A percentile compares a stretch with the other conserved stretches of the same genome.
These are phyloP conservation scores for Craniophora ligustri DNA, from an alignment of 2,888 invertebrate species.

Conservation along the genomic window DNA sequence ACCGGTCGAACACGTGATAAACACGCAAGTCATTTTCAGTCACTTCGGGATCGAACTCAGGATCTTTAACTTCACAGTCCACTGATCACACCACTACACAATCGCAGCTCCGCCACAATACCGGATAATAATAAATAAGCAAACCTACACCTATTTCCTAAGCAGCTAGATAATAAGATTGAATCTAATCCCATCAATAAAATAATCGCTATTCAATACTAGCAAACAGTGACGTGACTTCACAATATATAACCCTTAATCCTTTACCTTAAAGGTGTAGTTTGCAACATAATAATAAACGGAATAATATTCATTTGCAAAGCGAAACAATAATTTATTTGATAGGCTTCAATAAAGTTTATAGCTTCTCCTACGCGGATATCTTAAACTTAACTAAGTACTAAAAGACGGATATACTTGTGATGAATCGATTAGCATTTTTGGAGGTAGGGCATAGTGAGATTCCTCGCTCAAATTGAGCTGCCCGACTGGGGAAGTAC, in stretches of 20 bases:
- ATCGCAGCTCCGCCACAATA: no score
- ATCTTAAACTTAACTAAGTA: conserved; percentile 15
- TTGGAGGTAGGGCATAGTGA: no score
- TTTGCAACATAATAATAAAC: conserved; percentile 42
- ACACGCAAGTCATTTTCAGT: no score
- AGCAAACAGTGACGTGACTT: conserved; percentile 19
- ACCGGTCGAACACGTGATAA: no score
- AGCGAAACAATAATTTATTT: conserved; percentile 23
- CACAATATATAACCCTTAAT: conserved; percentile 35
- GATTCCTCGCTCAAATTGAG: no score
- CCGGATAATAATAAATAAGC: neutral
- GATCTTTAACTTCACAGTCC: no score
- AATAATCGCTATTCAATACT: conserved; percentile 34
- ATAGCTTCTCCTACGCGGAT: conserved; percentile 19
- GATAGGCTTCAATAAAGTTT: conserved; percentile 12
- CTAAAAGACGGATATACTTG: no score
- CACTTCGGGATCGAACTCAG: no score
- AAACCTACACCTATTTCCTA: conserved; percentile 16
- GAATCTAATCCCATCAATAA: conserved; percentile 34
- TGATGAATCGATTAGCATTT: no score
- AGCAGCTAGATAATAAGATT: conserved; percentile 30
- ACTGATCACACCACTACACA: no score
- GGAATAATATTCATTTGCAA: conserved; percentile 39
- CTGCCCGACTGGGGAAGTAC: no score
- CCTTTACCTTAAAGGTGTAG: conserved; percentile 38